Evolutionary conservation across 2,888 invertebrate genomes (phyloP), one percentile per base, ranked within the genome.

Genomic region (Monopis laevigella): DNA sequence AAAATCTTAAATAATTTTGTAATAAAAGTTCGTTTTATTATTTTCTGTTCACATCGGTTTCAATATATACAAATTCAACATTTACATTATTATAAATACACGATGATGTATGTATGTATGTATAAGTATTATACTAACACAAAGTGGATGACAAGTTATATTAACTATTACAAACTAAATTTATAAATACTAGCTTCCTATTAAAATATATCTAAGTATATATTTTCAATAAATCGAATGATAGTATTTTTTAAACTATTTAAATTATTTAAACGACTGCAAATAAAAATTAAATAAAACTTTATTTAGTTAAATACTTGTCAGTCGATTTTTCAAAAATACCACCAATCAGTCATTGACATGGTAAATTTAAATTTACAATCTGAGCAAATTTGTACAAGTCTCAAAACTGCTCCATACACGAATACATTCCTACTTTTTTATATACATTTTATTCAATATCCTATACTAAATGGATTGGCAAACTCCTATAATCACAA

Each of bases 31-130:
- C 63, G 59, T 68, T 72, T 70, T 74, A 62, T 62, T 60, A 63
- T 58, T 60, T 60, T 65, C 58, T 65, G 62, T 75, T 75, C 74
- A 77, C 74, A 78, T 72, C 62, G 58, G 58, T 59, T 71, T 75
- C 78, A 68, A 74, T 80, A 80, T 80, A 80, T 80, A 80, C 78
- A 80, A 70, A 78, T 77, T 62, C 59, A 73, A 72, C 73, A 77
- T 78, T 74, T 77, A 78, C 75, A 74, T 58, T 62, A 36, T 26
- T 24, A 28, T n/a, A n/a, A n/a, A n/a, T n/a, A n/a, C n/a, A n/a
- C n/a, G n/a, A n/a, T n/a, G n/a, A n/a, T n/a, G n/a, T n/a, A n/a
- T n/a, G n/a, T n/a, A n/a, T n/a, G n/a, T n/a, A n/a, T n/a, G n/a
- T n/a, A n/a, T n/a, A n/a, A n/a, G n/a, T n/a, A n/a, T n/a, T n/a